Evolutionary conservation across 2,888 invertebrate genomes (phyloP), one percentile per base, ranked within the genome.

Genomic region (Entomobrya proxima): DNA sequence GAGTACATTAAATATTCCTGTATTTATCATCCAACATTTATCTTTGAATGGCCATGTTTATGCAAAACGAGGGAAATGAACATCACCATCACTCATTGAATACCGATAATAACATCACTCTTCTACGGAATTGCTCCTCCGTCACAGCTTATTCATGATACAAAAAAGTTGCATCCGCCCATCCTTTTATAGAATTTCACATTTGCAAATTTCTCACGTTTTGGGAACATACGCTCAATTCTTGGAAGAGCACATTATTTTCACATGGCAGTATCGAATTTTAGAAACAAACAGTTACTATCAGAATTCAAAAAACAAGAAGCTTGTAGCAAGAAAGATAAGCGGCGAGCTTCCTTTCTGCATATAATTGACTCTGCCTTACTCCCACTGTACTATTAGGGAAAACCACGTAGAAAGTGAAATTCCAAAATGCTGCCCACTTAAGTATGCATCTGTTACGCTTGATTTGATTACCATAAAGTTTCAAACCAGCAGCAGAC

Each of bases 391-490:
- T 21, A 15, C 58, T 21, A 4, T 52, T n/a, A n/a, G n/a, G n/a
- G 9, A 15, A 47, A 21, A 52, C 61, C 40, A 15, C n/a, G n/a
- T n/a, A n/a, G n/a, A 32, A 64, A 24, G 40, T 40, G 67, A 24
- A 67, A 40, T 37, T 67, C 40, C 13, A 13, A 5, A 32, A 27
- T 15, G 2, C 44, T 21, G 47, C 27, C 35, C 35, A 27, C 47
- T 74, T 44, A 5, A 50, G 0, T 30, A 30, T 30, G 50, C 50
- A 47, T 74, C 13, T 50, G 72, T 30, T 74, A 50, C 32, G 72
- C 72, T 18, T 50, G 72, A 74, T 74, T 74, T 47, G 72, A 74
- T 74, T 74, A 74, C 72, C 32, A 74, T 24, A 18, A 44, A 32
- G 50, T 74, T 74, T 50, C n/a, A n/a, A 30, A 74, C 50, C 24